Percentiles rank a stretch among this genome's conserved stretches.
Conservation (phyloP, 2,797 vertebrate genomes). For the Paguma larvata region DNA sequence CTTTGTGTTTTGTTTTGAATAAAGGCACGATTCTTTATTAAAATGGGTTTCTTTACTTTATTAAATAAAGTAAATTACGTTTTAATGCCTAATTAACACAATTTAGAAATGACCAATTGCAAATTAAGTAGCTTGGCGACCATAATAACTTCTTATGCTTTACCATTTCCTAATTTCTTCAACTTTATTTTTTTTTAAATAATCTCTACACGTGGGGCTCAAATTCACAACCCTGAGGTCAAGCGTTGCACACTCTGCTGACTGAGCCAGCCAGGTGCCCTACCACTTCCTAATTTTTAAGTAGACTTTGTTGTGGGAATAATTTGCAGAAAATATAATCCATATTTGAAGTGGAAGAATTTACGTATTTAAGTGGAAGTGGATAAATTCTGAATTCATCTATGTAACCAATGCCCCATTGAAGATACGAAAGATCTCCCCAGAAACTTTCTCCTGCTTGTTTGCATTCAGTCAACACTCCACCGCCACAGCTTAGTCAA, state of each 20-base stretch:
- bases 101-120: slow-evolving; percentile 10
- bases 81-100: slow-evolving; percentile 38
- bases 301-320: neutral
- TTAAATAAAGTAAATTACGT: neutral
- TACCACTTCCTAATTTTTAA: slow-evolving; percentile 14
- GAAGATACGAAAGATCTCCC: neutral
- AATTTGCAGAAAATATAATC: neutral
- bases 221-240: neutral
- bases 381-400: neutral
- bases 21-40: neutral
- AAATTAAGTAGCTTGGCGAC: slow-evolving; percentile 30
- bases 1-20: slow-evolving; percentile 39
- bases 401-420: neutral
- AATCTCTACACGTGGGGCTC: neutral
- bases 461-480: neutral
- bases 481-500: neutral
- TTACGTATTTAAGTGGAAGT: neutral
- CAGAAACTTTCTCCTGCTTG: neutral
- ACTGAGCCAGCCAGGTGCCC: neutral
- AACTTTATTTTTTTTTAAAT: neutral
- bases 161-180: neutral
- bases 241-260: neutral
- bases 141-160: neutral
- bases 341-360: neutral
- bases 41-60: neutral